These are phyloP conservation scores for Megaustenia siamemsis DNA, from an alignment of 2,888 invertebrate species.

Conservation along the genomic window DNA sequence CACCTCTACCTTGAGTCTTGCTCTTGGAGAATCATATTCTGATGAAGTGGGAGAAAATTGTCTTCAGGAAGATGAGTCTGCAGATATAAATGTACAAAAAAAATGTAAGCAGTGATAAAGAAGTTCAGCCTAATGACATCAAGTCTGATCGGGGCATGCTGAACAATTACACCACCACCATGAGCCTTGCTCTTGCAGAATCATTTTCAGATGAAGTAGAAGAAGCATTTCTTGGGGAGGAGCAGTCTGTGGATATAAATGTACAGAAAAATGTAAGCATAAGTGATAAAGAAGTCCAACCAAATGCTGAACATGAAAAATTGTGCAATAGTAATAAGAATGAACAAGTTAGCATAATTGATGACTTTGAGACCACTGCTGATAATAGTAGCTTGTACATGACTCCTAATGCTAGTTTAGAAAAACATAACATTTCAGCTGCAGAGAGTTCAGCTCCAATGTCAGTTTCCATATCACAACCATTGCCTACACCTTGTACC, in stretches of 20 bases:
- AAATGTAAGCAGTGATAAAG: too few species aligned
- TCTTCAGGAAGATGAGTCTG: too few species aligned
- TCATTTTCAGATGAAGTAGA: constrained; percentile 62
- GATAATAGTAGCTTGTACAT: constrained; percentile 66
- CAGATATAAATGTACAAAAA: constrained; percentile 58
- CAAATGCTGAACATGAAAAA: not conserved
- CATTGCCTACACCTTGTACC: not conserved
- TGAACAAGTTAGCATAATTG: constrained; percentile 2
- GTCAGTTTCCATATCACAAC: constrained; percentile 12
- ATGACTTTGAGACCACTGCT: constrained; percentile 31
- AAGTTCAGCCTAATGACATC: constrained; percentile 60
- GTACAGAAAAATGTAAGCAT: constrained; percentile 38
- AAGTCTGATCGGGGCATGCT: constrained; percentile 71
- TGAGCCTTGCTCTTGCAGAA: constrained; percentile 69
- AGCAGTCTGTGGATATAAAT: constrained; percentile 58
- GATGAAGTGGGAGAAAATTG: too few species aligned
- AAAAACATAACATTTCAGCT: constrained; percentile 44
- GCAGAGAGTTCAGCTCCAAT: not conserved
- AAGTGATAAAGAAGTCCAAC: constrained; percentile 29
- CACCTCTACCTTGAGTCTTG: constrained; percentile 68
- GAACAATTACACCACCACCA: constrained; percentile 68
- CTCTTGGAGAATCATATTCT: constrained; percentile 64
- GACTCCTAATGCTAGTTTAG: constrained; percentile 67
- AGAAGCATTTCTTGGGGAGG: constrained; percentile 60
- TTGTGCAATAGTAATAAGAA: constrained; percentile 22